These are phyloP conservation scores for Hylomyscus alleni DNA, from an alignment of 2,797 vertebrate genomes.

Conservation along the genomic window DNA sequence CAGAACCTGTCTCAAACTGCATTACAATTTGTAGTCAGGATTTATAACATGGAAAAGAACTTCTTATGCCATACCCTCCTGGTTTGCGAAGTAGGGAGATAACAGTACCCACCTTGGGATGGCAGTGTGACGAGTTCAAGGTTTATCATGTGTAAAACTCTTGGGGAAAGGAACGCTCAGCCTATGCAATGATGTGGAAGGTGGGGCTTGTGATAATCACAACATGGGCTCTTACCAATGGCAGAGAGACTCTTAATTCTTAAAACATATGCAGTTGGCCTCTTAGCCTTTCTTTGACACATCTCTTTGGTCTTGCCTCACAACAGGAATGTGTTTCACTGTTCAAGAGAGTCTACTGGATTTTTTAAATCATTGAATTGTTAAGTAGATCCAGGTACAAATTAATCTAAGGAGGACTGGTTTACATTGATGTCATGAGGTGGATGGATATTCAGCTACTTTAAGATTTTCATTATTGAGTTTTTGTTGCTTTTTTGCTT, in stretches of 20 bases:
- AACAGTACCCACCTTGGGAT: background rate
- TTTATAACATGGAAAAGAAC: background rate
- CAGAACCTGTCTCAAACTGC: background rate
- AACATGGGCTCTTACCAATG: background rate
- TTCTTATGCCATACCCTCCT: background rate
- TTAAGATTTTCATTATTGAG: background rate
- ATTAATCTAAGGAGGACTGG: background rate
- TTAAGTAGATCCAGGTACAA: background rate
- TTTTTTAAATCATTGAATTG: conserved; percentile 26
- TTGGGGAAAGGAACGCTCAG: background rate
- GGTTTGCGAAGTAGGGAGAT: conserved; percentile 17
- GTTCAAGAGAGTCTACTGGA: background rate
- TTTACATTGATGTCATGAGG: background rate
- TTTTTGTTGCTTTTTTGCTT: conserved; percentile 30
- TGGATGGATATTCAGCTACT: background rate
- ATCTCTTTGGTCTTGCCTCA: conserved; percentile 25
- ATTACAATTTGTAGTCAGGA: background rate
- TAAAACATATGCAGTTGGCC: background rate
- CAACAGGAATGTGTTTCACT: background rate
- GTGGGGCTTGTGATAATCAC: background rate
- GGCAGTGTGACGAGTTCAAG: background rate
- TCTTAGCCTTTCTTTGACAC: background rate
- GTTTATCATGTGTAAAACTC: background rate
- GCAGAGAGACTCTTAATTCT: background rate
- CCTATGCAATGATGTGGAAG: background rate